A percentile compares a stretch with the other conserved stretches of the same genome.
These are phyloP conservation scores for Pungitius pungitius DNA, from an alignment of 2,113 vertebrate species.

Conservation along the genomic window DNA sequence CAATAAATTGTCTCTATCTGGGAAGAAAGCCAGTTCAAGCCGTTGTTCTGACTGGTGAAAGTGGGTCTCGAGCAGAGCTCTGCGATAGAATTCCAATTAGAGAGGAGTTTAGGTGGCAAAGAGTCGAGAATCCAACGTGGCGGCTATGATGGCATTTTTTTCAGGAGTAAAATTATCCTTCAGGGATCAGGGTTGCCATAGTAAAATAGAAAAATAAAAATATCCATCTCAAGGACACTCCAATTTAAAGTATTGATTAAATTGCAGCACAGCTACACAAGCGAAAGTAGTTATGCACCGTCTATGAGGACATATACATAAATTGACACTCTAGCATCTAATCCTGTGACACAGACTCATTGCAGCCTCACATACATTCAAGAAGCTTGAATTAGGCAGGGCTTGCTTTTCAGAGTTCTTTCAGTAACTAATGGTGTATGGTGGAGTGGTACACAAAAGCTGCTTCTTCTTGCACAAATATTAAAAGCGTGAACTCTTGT, in stretches of 20 bases:
- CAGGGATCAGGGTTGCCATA: neutral
- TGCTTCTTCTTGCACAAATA: no score
- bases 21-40: constrained; percentile 17
- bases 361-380: neutral
- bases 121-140: neutral
- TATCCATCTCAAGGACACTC: neutral
- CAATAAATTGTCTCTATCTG: constrained; percentile 22
- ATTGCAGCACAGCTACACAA: neutral
- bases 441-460: neutral
- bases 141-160: neutral
- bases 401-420: neutral
- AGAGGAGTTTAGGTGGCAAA: constrained; percentile 9
- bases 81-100: constrained; percentile 15
- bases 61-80: constrained; percentile 4
- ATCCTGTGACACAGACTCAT: neutral
- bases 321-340: neutral
- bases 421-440: neutral
- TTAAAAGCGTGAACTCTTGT: no score
- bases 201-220: neutral
- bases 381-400: neutral
- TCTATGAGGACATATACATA: neutral
- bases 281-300: neutral
- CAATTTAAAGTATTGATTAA: constrained; percentile 1
- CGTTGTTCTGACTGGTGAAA: constrained; percentile 17
- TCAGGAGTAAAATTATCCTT: neutral